Base-by-base conservation (phyloP, 2,113 vertebrate species). In the Phaethon lepturus region DNA sequence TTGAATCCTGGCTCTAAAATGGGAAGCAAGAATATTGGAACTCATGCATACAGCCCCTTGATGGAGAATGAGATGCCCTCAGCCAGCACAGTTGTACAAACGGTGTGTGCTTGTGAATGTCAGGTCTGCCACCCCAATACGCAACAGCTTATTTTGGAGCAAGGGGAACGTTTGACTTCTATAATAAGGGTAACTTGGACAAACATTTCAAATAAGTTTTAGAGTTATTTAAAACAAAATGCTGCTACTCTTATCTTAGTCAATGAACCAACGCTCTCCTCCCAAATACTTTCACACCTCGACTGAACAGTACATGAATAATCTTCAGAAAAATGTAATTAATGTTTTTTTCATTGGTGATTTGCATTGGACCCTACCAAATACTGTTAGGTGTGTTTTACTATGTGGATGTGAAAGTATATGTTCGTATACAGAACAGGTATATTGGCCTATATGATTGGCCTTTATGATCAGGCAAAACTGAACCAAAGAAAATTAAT, bases 171-270 rank as follows among this genome's bases (percentile, higher is more conserved):
- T 28, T 64, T 44, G 35, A 10, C 10, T 69, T 88, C 15, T 29
- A 7, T 29, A 49, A 17, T 29, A 52, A 64, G 3, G 2, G 2
- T 50, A 69, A 52, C 9, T 55, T n/a, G 24, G 45, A 55, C 6
- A 59, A 59, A 59, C 0, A 1, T 47, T 47, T 17, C 6, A 76
- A 59, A 68, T n/a, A n/a, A 0, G 0, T 10, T 69, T 58, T 25
- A 19, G 20, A 58, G 10, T 5, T 8, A 19, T 44, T 88, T 83
- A 40, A 45, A 78, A 13, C 5, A 42, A 71, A 78, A 56, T 23
- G 16, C 31, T 17, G 10, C 20, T 78, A 6, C 33, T 53, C 4
- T 49, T 45, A 64, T 11, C 33, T 83, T 11, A 42, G 25, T 31
- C 44, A 38, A 1, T 8, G 24, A 88, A 91, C 50, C 7, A 45